These are phyloP conservation scores for Pseudopleuronectes americanus DNA, from an alignment of 2,797 vertebrate genomes.

Conservation along the genomic window DNA sequence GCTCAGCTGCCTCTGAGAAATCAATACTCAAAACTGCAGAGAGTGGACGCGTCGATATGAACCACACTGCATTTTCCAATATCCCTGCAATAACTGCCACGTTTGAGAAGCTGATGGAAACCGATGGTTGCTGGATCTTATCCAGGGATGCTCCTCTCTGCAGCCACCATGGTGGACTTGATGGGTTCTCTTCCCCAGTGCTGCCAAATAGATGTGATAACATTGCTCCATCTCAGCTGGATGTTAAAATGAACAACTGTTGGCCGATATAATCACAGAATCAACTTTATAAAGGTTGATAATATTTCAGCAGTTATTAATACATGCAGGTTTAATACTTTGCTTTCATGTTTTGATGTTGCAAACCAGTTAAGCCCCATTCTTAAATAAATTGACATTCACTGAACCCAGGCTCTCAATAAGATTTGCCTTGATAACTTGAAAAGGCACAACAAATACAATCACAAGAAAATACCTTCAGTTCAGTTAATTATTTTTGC, in stretches of 20 bases:
- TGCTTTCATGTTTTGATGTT: too few relatives aligned
- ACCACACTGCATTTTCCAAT: background rate
- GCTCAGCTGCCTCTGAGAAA: conserved; percentile 22
- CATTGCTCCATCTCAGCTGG: background rate
- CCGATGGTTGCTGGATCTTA: background rate
- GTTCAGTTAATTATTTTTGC: too few relatives aligned
- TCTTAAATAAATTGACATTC: too few relatives aligned
- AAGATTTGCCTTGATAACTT: too few relatives aligned
- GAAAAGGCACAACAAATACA: too few relatives aligned
- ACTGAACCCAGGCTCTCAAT: too few relatives aligned
- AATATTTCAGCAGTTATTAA: background rate
- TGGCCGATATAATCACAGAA: background rate
- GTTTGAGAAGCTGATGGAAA: background rate
- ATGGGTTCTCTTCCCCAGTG: background rate
- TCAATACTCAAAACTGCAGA: conserved; percentile 16
- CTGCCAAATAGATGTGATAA: background rate
- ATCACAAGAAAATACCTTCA: too few relatives aligned
- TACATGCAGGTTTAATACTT: too few relatives aligned
- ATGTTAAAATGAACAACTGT: background rate
- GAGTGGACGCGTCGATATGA: background rate
- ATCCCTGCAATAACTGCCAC: background rate
- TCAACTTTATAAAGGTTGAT: background rate
- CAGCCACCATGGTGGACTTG: background rate
- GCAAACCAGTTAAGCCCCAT: too few relatives aligned
- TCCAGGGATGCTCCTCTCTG: background rate